Conservation (phyloP, 1,140 invertebrate genomes). For the Tribolium castaneum region DNA sequence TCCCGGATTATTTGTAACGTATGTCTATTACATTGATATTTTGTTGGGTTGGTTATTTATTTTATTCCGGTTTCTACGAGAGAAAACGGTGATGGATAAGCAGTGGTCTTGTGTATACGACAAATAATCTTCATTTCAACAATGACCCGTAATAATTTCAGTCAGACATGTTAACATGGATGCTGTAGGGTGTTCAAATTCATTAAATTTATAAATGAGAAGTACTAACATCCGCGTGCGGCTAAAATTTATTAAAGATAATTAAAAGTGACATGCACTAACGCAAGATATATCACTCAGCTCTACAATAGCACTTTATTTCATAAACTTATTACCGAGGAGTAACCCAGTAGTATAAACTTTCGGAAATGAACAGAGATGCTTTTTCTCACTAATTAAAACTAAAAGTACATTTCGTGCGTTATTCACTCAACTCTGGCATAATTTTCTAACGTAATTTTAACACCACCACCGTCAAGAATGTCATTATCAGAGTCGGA, state of each 20-base stretch:
- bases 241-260: slow-evolving; percentile 53
- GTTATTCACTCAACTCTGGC: neutral
- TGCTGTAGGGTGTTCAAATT: slow-evolving; percentile 44
- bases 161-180: slow-evolving; percentile 11
- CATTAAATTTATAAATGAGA: slow-evolving; percentile 48
- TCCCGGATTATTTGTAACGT: neutral
- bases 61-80: too few species aligned
- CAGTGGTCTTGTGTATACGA: neutral
- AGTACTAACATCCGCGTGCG: slow-evolving; percentile 44
- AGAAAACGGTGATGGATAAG: neutral
- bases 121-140: neutral
- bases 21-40: neutral
- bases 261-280: slow-evolving; percentile 52
- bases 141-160: slow-evolving; percentile 24
- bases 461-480: neutral
- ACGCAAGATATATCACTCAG: slow-evolving; percentile 47
- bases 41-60: neutral
- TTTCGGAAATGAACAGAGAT: slow-evolving; percentile 38
- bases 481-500: neutral
- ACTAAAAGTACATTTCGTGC: slow-evolving; percentile 26
- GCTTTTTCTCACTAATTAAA: slow-evolving; percentile 47
- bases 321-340: slow-evolving; percentile 49
- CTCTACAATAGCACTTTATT: slow-evolving; percentile 50
- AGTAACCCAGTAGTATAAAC: slow-evolving; percentile 39
- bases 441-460: neutral